phyloP scores from a whole-genome alignment of 2,113 vertebrate genomes.

The Balaenoptera acutorostrata region DNA sequence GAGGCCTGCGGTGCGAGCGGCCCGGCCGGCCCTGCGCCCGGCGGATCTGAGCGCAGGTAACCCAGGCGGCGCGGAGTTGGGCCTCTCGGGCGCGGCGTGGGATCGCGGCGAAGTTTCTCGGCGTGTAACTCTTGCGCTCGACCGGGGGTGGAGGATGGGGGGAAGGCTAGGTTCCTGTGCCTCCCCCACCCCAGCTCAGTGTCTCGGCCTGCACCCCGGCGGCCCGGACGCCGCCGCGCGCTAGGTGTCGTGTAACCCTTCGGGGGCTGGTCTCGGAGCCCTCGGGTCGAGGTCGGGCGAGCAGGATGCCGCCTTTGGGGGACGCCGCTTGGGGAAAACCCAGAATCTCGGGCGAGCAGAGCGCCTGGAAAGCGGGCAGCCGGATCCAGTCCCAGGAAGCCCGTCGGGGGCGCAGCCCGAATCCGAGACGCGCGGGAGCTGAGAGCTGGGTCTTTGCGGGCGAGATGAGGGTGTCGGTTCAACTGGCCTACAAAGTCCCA shows the following conservation, averaged over 20 bases:
- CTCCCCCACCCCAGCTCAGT: neutral
- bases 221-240: neutral
- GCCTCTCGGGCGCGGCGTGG: constrained; percentile 16
- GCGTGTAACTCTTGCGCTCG: neutral
- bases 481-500: constrained; percentile 99
- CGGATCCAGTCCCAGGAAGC: neutral
- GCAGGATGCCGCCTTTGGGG: neutral
- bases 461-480: constrained; percentile 93
- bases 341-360: neutral
- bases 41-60: constrained; percentile 61
- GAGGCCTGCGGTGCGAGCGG: neutral
- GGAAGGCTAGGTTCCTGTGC: neutral
- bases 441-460: constrained; percentile 98
- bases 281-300: neutral
- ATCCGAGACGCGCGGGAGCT: constrained; percentile 77
- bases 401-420: neutral
- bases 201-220: neutral
- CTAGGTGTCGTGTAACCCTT: neutral
- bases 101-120: constrained; percentile 44
- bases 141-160: neutral
- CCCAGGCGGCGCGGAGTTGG: neutral
- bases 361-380: neutral
- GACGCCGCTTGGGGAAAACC: neutral
- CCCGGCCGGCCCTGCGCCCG: neutral
- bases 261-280: neutral